Base-by-base conservation (phyloP, 64 coral and sea anemone species). In the Hydrozoanthus tunicans region DNA sequence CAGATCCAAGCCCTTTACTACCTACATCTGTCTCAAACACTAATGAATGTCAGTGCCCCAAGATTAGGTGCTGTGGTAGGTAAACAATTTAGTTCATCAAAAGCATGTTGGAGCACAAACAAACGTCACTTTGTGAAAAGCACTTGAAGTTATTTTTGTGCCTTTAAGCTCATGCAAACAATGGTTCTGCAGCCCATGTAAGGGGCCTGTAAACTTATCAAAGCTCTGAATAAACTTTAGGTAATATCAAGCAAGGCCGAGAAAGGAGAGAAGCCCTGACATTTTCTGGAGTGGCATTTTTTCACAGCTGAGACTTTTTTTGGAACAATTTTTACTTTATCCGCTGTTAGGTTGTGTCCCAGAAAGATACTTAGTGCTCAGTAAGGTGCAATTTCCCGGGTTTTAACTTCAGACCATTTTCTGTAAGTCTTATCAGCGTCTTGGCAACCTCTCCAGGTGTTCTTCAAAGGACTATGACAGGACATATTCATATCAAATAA, bases 1-100 rank as follows among this genome's bases (percentile, higher is more conserved):
- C 79, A 51, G 23, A 23, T 11, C 58, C 58, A 64, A 64, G 59
- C 1, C 79, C 25, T 58, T 81, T 26, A 11, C 64, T 59, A 12
- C 79, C 64, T 6, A 59, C 78, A 79, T 64, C 9, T n/a, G 79
- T 81, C 79, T 81, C 58, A 0, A 81, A n/a, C 10, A 81, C 59
- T 24, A 81, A 81, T 10, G 53, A 4, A 23, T 59, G 15, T 80
- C 78, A 9, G 78, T 5, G 55, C 60, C n/a, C 78, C 78, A 17
- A 80, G 14, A 3, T 24, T 58, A 3, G 78, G 58, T 5, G 57
- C 78, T 23, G 78, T 23, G 54, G 23, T 80, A 4, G 25, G 57
- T 17, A 56, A 59, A 15, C 61, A 58, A 14, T 80, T 80, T 58
- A 80, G 23, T 3, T 61, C 26, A 9, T 80, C 78, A 12, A 60